Conservation (phyloP, 2,113 vertebrate species). For the Onychostoma macrolepis region DNA sequence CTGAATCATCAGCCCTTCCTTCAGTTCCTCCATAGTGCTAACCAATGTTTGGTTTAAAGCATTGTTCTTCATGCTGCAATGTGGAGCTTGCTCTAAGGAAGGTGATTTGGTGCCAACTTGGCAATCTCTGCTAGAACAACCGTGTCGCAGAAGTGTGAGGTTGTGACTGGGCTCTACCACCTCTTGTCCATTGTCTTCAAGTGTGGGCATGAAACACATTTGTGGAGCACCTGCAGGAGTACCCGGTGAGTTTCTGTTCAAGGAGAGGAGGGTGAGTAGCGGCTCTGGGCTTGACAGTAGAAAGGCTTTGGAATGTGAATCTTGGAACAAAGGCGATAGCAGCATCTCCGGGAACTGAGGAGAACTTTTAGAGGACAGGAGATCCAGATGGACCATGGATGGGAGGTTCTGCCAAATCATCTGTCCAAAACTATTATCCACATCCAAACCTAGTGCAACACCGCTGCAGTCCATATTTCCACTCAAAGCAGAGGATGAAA, state of each 20-base stretch:
- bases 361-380: conserved; percentile 69
- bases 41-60: conserved; percentile 60
- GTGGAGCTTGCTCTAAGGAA: conserved; percentile 58
- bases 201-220: conserved; percentile 68
- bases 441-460: conserved; percentile 73
- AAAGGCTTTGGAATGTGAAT: conserved; percentile 73
- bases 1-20: conserved; percentile 72
- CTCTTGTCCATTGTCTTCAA: conserved; percentile 74
- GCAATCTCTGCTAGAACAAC: conserved; percentile 60
- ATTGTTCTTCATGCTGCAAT: conserved; percentile 55
- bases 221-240: conserved; percentile 68
- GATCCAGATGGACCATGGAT: conserved; percentile 74
- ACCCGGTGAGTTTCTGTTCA: conserved; percentile 65
- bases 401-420: conserved; percentile 80
- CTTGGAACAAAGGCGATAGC: conserved; percentile 69
- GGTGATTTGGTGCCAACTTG: conserved; percentile 51
- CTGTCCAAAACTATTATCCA: conserved; percentile 75
- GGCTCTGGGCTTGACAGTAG: conserved; percentile 77
- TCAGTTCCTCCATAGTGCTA: conserved; percentile 52
- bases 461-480: conserved; percentile 79
- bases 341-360: conserved; percentile 69
- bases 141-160: conserved; percentile 50
- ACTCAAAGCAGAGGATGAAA: conserved; percentile 79
- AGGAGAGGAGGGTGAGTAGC: conserved; percentile 67
- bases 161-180: conserved; percentile 57